These are phyloP conservation scores for Chiroxiphia lanceolata DNA, from an alignment of 2,797 vertebrate species.

Conservation along the genomic window DNA sequence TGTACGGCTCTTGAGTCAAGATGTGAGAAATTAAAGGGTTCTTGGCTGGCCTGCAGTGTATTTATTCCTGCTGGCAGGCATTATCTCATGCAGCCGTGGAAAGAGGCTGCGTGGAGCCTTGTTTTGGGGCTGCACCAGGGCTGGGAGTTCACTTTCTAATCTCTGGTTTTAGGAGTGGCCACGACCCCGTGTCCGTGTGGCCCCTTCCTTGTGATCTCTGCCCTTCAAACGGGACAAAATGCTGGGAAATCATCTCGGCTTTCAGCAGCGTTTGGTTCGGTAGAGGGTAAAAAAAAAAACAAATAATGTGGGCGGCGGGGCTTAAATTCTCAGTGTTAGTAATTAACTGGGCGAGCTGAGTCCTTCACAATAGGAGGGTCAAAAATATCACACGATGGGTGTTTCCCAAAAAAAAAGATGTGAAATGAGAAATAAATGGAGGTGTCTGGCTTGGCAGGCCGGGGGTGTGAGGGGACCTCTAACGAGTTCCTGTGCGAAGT, in stretches of 20 bases:
- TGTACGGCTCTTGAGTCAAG: constrained; percentile 47
- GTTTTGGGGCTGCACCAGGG: background rate
- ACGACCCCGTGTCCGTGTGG: accelerated
- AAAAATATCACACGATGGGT: background rate
- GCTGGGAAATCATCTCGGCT: background rate
- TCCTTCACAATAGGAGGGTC: background rate
- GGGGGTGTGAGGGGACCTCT: background rate
- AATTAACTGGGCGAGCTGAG: background rate
- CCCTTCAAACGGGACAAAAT: background rate
- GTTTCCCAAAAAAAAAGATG: background rate
- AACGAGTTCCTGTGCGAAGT: constrained; percentile 12
- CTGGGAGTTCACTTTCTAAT: background rate
- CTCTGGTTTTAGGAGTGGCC: background rate
- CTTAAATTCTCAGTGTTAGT: background rate
- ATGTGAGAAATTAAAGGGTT: constrained; percentile 63
- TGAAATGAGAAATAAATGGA: background rate
- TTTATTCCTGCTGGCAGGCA: background rate
- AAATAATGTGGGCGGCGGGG: background rate
- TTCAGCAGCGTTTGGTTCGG: background rate
- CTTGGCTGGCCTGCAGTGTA: constrained; percentile 21
- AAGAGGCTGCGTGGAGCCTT: background rate
- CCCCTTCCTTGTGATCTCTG: background rate
- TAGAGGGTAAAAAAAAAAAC: background rate
- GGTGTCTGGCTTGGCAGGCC: background rate
- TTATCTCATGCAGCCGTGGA: background rate